Evolutionary conservation across 2,113 vertebrate genomes (phyloP).

Genomic region (Protobothrops mucrosquamatus): DNA sequence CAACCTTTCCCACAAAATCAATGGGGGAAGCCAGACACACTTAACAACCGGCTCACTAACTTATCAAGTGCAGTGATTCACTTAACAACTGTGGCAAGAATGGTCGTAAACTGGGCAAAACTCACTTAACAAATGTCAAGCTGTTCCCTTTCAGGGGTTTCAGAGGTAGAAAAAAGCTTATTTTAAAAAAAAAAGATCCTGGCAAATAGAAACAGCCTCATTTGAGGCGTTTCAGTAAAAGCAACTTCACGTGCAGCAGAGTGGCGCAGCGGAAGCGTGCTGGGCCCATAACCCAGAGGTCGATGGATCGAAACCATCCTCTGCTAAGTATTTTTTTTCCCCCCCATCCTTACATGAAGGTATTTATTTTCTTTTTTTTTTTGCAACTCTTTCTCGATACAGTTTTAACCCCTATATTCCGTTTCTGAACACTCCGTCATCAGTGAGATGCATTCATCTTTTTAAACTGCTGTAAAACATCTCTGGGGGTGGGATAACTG

Average conservation of each 20-base stretch:
- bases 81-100: too few relatives aligned
- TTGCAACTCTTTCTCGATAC: not conserved
- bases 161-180: not conserved
- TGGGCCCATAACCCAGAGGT: constrained; percentile 17
- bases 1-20: too few relatives aligned
- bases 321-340: not conserved
- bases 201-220: not conserved
- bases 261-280: constrained; percentile 16
- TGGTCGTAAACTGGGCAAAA: too few relatives aligned
- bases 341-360: not conserved
- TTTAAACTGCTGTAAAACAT: not conserved
- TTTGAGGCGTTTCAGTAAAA: fast-evolving
- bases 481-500: not conserved
- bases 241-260: fast-evolving
- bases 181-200: not conserved
- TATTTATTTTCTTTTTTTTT: not conserved
- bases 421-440: not conserved
- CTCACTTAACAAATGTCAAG: not conserved
- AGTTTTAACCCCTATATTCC: not conserved
- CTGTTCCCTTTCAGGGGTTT: not conserved
- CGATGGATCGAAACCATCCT: constrained; percentile 23
- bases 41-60: too few relatives aligned
- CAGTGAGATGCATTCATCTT: not conserved
- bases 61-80: too few relatives aligned
- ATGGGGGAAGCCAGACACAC: too few relatives aligned